Evolutionary conservation across 2,888 invertebrate species (phyloP).

Genomic region (Masnerella sp.): DNA sequence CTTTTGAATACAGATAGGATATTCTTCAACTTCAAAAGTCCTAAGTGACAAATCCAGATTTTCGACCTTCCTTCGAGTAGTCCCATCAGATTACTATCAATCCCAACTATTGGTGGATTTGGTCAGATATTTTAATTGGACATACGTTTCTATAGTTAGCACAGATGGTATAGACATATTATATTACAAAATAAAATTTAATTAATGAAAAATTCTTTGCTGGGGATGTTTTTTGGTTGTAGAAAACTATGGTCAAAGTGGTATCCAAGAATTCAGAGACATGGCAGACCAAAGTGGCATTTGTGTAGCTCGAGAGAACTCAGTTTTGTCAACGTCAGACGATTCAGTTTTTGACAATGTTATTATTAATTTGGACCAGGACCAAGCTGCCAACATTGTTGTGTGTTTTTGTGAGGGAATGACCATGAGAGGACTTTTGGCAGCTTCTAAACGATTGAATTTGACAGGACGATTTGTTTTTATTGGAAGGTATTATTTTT

Average conservation of each 20-base stretch:
- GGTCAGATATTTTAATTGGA: conserved; percentile 85
- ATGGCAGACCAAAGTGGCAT: conserved; percentile 83
- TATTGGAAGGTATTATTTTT: conserved; percentile 81
- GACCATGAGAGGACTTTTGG: conserved; percentile 83
- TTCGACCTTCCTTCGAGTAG: conserved; percentile 87
- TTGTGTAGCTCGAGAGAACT: conserved; percentile 85
- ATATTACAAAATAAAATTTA: neutral
- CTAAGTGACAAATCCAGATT: conserved; percentile 86
- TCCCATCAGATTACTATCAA: conserved; percentile 88
- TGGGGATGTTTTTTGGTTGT: conserved; percentile 40
- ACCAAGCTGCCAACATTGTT: conserved; percentile 81
- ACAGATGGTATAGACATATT: conserved; percentile 87
- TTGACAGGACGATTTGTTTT: conserved; percentile 82
- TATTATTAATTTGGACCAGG: conserved; percentile 80
- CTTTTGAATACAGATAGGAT: conserved; percentile 81
- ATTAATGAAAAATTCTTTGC: neutral
- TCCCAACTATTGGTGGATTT: conserved; percentile 86
- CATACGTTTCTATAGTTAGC: conserved; percentile 87
- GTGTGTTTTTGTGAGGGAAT: conserved; percentile 90
- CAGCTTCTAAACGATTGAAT: conserved; percentile 81
- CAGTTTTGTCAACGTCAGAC: conserved; percentile 81
- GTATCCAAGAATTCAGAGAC: conserved; percentile 86
- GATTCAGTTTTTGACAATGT: conserved; percentile 80
- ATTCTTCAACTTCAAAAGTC: conserved; percentile 87
- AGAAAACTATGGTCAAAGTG: conserved; percentile 89